A percentile compares a stretch with the other conserved stretches of the same genome.
Evolutionary conservation across 2,797 vertebrate species (phyloP).

Genomic region (Trachops cirrhosus): DNA sequence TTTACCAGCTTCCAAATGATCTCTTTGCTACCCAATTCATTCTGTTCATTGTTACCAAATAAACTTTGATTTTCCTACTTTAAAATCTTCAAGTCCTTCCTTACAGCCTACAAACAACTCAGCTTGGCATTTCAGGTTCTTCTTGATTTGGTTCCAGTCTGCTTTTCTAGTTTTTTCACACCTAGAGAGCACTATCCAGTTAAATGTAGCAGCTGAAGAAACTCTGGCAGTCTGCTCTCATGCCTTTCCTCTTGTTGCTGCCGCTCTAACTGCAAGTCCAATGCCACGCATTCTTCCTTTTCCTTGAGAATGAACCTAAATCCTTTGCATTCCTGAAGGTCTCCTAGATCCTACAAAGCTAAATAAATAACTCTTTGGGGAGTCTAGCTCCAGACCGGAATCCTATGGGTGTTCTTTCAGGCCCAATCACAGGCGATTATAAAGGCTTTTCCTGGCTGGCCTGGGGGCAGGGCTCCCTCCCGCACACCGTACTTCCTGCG

Average conservation of each 20-base stretch:
- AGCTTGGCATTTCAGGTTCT: neutral
- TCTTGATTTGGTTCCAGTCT: neutral
- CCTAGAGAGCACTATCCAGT: neutral
- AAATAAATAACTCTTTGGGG: neutral
- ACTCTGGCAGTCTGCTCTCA: neutral
- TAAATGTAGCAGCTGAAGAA: neutral
- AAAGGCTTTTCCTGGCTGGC: neutral
- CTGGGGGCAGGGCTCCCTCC: neutral
- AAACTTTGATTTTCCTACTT: neutral
- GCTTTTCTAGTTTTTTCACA: neutral
- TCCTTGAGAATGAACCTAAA: neutral
- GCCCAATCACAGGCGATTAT: neutral
- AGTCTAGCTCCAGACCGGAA: neutral
- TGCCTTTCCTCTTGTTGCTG: neutral
- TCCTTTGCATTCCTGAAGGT: neutral
- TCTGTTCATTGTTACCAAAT: neutral
- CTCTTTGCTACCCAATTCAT: neutral
- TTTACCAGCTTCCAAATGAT: constrained; percentile 23
- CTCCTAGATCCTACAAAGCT: neutral
- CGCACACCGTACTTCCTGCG: neutral
- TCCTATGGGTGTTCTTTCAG: neutral
- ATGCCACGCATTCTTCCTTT: neutral
- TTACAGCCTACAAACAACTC: neutral
- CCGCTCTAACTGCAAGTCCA: neutral
- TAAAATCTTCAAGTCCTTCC: constrained; percentile 26